Percentiles rank a stretch among this genome's conserved stretches.
Conservation (phyloP, 2,113 vertebrate species). For the Podarcis muralis region DNA sequence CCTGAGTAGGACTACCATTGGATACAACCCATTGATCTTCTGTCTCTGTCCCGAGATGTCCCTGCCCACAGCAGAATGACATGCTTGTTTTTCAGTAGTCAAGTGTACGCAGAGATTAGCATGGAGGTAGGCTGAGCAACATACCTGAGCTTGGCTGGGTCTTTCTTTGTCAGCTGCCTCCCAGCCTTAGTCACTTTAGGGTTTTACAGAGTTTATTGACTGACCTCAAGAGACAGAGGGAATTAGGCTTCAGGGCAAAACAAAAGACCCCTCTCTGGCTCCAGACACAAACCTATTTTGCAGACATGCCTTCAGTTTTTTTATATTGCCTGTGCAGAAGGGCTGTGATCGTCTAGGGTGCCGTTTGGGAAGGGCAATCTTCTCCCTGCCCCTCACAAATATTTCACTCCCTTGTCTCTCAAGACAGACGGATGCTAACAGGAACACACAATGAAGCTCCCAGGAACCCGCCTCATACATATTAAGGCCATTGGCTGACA, state of each 20-base stretch:
- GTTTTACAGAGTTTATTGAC: neutral
- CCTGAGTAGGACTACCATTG: too few relatives aligned
- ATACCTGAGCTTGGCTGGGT: neutral
- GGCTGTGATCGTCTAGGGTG: neutral
- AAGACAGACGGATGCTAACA: too few relatives aligned
- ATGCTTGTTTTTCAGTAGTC: neutral
- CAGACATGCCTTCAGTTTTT: too few relatives aligned
- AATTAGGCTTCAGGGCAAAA: neutral
- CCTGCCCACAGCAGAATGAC: neutral
- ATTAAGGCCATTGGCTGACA: too few relatives aligned
- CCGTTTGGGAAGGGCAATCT: neutral
- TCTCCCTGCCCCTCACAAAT: too few relatives aligned
- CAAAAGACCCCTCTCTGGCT: neutral
- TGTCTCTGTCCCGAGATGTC: neutral
- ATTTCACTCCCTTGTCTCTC: neutral
- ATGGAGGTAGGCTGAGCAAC: neutral
- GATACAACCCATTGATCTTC: neutral
- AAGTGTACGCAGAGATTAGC: neutral
- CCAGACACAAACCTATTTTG: too few relatives aligned
- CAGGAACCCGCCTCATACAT: too few relatives aligned
- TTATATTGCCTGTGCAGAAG: neutral
- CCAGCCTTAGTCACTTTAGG: neutral
- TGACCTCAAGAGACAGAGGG: neutral
- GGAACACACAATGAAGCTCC: too few relatives aligned
- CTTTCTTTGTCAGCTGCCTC: neutral